Evolutionary conservation across 2,888 invertebrate species (phyloP).

Genomic region (Magallana nippona): DNA sequence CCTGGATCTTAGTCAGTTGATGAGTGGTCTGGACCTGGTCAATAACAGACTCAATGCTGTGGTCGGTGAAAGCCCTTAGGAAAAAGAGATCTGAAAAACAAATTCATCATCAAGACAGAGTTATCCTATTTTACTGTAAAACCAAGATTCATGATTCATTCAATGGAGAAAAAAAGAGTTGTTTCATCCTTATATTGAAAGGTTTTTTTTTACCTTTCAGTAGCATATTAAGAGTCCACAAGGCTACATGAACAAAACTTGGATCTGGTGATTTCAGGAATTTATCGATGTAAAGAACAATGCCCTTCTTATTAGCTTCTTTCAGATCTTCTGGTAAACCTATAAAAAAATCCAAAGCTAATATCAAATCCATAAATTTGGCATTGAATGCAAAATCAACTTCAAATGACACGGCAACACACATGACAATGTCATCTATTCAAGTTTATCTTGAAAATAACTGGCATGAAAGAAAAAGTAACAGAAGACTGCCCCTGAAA

Average conservation of each 20-base stretch:
- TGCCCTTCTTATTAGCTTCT: slow-evolving; percentile 59
- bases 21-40: slow-evolving; percentile 35
- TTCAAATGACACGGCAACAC: too few species aligned
- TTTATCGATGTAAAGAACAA: slow-evolving; percentile 69
- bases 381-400: too few species aligned
- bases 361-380: too few species aligned
- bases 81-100: slow-evolving; percentile 51
- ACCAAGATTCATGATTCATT: too few species aligned
- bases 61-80: slow-evolving; percentile 55
- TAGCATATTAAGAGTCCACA: slow-evolving; percentile 74
- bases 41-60: slow-evolving; percentile 53
- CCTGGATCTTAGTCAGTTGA: slow-evolving; percentile 47
- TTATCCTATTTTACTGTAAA: background rate
- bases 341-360: slow-evolving; percentile 51
- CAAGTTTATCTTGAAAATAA: too few species aligned
- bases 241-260: slow-evolving; percentile 71
- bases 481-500: too few species aligned
- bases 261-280: slow-evolving; percentile 69
- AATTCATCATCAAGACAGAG: background rate
- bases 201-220: slow-evolving; percentile 63
- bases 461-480: too few species aligned
- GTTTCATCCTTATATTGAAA: too few species aligned
- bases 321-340: slow-evolving; percentile 64
- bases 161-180: too few species aligned
- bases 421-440: too few species aligned